Evolutionary conservation across 1,140 invertebrate species (phyloP).

Genomic region (Oscheius sp.): DNA sequence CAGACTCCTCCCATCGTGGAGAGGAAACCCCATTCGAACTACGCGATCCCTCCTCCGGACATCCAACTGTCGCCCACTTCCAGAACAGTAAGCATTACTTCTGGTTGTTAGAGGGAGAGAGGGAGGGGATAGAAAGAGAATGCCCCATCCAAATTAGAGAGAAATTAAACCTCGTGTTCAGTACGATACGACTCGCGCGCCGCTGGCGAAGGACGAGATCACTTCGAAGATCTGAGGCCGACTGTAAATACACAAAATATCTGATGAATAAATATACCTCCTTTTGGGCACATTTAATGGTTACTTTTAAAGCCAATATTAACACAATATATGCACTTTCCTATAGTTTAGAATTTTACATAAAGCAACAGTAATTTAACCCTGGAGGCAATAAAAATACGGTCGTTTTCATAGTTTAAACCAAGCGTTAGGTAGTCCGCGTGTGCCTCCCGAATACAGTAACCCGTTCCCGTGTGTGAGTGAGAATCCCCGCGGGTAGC

Average conservation of each 20-base stretch:
- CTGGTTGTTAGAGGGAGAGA: no score
- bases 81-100: not conserved
- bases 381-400: no score
- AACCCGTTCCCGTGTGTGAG: no score
- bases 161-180: not conserved
- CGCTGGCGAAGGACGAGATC: not conserved
- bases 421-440: no score
- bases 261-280: slow-evolving; percentile 7
- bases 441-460: no score
- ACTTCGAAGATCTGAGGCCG: not conserved
- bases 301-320: no score
- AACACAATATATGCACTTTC: no score
- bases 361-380: no score
- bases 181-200: not conserved
- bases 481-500: no score
- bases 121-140: no score
- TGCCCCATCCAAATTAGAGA: not conserved
- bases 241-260: not conserved
- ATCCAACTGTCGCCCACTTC: not conserved
- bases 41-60: not conserved
- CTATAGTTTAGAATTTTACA: no score
- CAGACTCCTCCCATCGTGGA: not conserved
- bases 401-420: no score
- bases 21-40: not conserved
- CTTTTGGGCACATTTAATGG: not conserved